Evolutionary conservation across 2,888 invertebrate genomes (phyloP), one percentile per base, ranked within the genome.

Genomic region (Lycaena phlaeas): DNA sequence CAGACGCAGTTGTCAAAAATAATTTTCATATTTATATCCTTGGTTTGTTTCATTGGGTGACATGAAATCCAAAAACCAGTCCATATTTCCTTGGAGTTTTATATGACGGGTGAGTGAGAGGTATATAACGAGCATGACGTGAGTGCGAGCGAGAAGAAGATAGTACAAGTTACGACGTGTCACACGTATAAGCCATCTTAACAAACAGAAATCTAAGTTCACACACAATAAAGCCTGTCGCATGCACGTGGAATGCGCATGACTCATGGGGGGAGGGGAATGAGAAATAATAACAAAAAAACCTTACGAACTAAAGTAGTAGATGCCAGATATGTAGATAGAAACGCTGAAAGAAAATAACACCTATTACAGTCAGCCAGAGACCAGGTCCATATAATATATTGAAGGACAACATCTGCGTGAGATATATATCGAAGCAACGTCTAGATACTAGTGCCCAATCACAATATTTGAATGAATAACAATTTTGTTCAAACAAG

Each of bases 261-360:
- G 51, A 52, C 54, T 53, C 4, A 47, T 43, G 56, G 56, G 54
- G 49, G 48, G 58, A 60, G 48, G 55, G 48, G 46, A 46, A 52
- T 49, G 48, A 64, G 61, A 59, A 56, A 57, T 61, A 59, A 63
- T 38, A 42, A 50, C 48, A 53, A 48, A 26, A n/a, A 43, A 46
- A 50, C 79, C 85, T 82, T 85, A 85, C 85, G 85, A 79, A 82
- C 79, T 81, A 85, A 73, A 64, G 82, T 70, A 64, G 82, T 71
- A 54, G 81, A 81, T 64, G 85, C 77, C 84, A 84, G 76, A 84
- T 77, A 85, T 68, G 84, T 75, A 48, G 85, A 81, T 63, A 85
- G 79, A 84, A 84, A 85, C 63, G 75, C 82, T 84, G 81, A 58
- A 84, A 84, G 65, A 66, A 61, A 73, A 69, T 64, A 68, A 60